A percentile compares a stretch with the other conserved stretches of the same genome.
Evolutionary conservation across 2,113 vertebrate genomes (phyloP).

Genomic region (Cisticola juncidis): DNA sequence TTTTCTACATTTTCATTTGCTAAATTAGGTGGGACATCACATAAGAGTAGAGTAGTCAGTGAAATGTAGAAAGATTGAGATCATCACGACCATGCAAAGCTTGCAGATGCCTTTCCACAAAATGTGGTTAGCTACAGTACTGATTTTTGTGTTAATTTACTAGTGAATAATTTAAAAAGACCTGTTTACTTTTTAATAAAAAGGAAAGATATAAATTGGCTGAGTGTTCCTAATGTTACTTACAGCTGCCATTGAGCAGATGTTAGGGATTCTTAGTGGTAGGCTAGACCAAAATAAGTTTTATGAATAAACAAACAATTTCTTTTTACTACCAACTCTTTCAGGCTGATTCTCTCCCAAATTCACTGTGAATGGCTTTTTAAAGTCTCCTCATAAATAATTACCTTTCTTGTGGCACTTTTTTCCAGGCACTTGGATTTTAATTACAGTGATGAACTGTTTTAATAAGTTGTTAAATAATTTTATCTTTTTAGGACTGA

Average conservation of each 20-base stretch:
- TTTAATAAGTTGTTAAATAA: conserved; percentile 68
- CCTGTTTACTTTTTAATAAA: conserved; percentile 82
- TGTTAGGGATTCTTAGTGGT: conserved; percentile 39
- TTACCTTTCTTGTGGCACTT: conserved; percentile 55
- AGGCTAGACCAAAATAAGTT: conserved; percentile 49
- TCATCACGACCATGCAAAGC: neutral
- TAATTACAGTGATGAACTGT: conserved; percentile 68
- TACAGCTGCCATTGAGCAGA: conserved; percentile 51
- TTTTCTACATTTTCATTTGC: conserved; percentile 31
- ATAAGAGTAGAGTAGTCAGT: conserved; percentile 33
- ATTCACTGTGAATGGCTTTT: conserved; percentile 39
- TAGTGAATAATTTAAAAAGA: conserved; percentile 77
- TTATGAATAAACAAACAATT: conserved; percentile 60
- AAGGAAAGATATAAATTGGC: conserved; percentile 61
- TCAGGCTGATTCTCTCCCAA: conserved; percentile 36
- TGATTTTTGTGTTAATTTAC: conserved; percentile 71
- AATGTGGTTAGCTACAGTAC: conserved; percentile 17
- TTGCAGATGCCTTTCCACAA: neutral
- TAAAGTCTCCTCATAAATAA: conserved; percentile 62
- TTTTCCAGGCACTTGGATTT: conserved; percentile 43
- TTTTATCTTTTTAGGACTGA: conserved; percentile 33
- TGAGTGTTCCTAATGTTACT: conserved; percentile 55
- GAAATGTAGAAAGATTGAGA: conserved; percentile 40
- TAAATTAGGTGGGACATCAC: conserved; percentile 60
- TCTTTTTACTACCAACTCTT: conserved; percentile 24